phyloP scores from a whole-genome alignment of 2,888 invertebrate species.

The Drosophila differens region DNA sequence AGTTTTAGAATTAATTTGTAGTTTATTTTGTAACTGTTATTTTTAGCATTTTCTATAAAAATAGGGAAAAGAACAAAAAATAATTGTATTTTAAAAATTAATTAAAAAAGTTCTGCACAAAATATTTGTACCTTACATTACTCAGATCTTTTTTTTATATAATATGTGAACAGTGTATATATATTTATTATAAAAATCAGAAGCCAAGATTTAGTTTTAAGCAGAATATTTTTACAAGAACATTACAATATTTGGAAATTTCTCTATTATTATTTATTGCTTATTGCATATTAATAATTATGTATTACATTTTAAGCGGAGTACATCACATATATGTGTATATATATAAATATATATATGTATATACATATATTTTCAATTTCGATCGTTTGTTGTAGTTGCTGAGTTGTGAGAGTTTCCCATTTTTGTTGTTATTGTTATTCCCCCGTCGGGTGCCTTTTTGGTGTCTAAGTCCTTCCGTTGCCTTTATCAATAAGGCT shows the following conservation, averaged over 20 bases:
- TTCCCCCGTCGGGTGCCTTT: slow-evolving; percentile 44
- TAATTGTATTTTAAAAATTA: background rate
- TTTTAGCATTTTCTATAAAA: background rate
- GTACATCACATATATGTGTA: slow-evolving; percentile 1
- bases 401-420: slow-evolving; percentile 26
- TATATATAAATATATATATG: background rate
- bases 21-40: background rate
- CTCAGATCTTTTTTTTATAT: background rate
- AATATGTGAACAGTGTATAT: background rate
- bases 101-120: background rate
- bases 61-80: background rate
- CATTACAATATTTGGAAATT: background rate
- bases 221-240: background rate
- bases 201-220: background rate
- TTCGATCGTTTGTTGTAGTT: background rate
- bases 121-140: background rate
- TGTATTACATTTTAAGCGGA: background rate
- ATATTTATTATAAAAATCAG: background rate
- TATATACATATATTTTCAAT: background rate
- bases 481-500: slow-evolving; percentile 74
- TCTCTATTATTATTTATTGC: background rate
- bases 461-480: slow-evolving; percentile 76
- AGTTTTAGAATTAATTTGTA: background rate
- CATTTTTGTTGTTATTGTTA: slow-evolving; percentile 12
- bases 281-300: background rate